Base-by-base conservation (phyloP, 2,888 invertebrate genomes). In the Salticus scenicus region DNA sequence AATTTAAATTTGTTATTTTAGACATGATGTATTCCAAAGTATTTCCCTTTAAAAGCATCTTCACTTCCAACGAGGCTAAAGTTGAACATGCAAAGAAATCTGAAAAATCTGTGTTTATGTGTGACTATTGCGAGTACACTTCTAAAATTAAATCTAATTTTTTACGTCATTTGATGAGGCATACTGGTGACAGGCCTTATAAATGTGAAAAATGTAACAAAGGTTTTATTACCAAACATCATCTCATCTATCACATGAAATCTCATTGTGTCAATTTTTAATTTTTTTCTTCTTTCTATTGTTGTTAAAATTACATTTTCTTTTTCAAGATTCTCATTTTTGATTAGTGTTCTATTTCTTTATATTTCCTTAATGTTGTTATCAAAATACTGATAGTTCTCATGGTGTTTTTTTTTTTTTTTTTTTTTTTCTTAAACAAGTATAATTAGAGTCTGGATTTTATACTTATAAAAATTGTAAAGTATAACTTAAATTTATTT, bases 201-300 rank as follows among this genome's bases (percentile, higher is more conserved):
- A 77, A 51, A 20, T 83, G 83, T 30, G 33, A 20, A 5, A 12
- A 47, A 12, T 83, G 83, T 17, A 12, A 57, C 37, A 77, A 77
- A 57, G 77, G 77, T 27, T 83, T 83, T 31, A 77, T 83, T 24
- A 76, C 83, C 28, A 83, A 83, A 24, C 27, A 83, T 27, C 47
- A 83, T 51, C 51, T 83, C 30, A 42, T 47, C 7, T 76, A 83
- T 66, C 83, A 83, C 66, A 10, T 72, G 27, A 77, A 51, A 83
- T 47, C 71, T 5, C 30, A 47, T 31, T 47, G 47, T 47, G n/a
- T 47, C 1, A n/a, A n/a, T n/a, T n/a, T n/a, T n/a, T n/a, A n/a
- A 47, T 47, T n/a, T 47, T 47, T 47, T 8, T 4, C 17, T 47
- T n/a, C 14, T n/a, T n/a, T 14, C 20, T 7, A 47, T 47, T 47